Percentiles rank a stretch among this genome's conserved stretches.
Evolutionary conservation across 2,888 invertebrate species (phyloP).

Genomic region (Blastobasis lacticolella): DNA sequence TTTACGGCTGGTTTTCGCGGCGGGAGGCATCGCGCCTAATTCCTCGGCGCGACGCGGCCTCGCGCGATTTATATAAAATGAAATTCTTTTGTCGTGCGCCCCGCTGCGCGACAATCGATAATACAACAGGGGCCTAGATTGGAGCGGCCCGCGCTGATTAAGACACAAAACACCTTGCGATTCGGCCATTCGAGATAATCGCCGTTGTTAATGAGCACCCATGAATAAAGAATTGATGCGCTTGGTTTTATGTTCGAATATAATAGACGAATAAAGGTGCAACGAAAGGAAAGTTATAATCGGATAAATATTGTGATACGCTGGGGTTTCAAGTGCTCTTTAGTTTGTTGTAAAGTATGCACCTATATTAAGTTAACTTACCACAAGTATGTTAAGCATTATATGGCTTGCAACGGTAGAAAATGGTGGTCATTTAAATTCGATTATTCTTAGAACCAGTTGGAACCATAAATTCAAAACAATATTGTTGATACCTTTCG

Average conservation of each 20-base stretch:
- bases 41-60: constrained; percentile 67
- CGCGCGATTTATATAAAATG: constrained; percentile 68
- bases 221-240: constrained; percentile 18
- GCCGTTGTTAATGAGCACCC: constrained; percentile 29
- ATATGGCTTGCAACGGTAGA: no score
- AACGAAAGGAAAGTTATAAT: no score
- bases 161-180: constrained; percentile 53
- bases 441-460: neutral
- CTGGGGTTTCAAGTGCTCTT: no score
- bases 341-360: no score
- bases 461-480: constrained; percentile 19
- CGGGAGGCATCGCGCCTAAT: constrained; percentile 68
- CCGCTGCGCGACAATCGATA: constrained; percentile 66
- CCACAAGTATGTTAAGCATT: no score
- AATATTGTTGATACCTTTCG: constrained; percentile 28
- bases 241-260: neutral
- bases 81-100: constrained; percentile 62
- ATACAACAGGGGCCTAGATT: constrained; percentile 56
- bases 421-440: neutral
- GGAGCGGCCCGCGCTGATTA: constrained; percentile 51
- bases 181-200: constrained; percentile 37
- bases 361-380: no score
- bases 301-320: no score
- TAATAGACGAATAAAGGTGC: no score
- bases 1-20: constrained; percentile 70